phyloP scores from a whole-genome alignment of 2,113 vertebrate genomes.

The Guaruba guarouba region DNA sequence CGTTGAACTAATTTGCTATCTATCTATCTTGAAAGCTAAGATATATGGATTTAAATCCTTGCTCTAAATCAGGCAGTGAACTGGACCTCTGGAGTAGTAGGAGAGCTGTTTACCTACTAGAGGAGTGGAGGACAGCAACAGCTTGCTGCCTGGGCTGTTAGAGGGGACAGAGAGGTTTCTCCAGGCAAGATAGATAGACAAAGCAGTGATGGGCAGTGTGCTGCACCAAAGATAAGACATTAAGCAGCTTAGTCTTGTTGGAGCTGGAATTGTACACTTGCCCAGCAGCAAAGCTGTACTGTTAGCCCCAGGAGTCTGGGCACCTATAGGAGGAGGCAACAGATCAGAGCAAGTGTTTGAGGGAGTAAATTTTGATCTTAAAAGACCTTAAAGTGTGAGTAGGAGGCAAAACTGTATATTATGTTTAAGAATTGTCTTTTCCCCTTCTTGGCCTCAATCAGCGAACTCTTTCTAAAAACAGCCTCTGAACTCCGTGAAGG shows the following conservation, averaged over 20 bases:
- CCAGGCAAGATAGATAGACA: not conserved
- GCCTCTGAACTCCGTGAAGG: not conserved
- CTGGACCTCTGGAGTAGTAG: not conserved
- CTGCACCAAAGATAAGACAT: slow-evolving; percentile 17
- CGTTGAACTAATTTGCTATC: not conserved
- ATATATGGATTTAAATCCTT: not conserved
- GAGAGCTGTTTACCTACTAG: not conserved
- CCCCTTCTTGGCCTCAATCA: not conserved
- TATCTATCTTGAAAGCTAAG: not conserved
- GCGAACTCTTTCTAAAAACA: not conserved
- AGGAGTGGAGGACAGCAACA: not conserved
- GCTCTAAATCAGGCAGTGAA: not conserved
- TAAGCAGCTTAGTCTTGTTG: slow-evolving; percentile 30
- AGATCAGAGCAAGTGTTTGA: not conserved
- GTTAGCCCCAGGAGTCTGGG: not conserved
- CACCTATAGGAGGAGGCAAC: not conserved
- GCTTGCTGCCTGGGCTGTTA: not conserved
- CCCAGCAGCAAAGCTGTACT: not conserved
- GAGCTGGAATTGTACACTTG: not conserved
- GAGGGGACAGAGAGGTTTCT: not conserved
- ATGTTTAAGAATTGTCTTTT: not conserved
- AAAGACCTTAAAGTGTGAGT: not conserved
- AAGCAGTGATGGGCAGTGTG: not conserved
- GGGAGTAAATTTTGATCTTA: not conserved
- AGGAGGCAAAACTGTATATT: not conserved